phyloP scores from a whole-genome alignment of 1,140 invertebrate genomes.

The Zaprionus davidi region DNA sequence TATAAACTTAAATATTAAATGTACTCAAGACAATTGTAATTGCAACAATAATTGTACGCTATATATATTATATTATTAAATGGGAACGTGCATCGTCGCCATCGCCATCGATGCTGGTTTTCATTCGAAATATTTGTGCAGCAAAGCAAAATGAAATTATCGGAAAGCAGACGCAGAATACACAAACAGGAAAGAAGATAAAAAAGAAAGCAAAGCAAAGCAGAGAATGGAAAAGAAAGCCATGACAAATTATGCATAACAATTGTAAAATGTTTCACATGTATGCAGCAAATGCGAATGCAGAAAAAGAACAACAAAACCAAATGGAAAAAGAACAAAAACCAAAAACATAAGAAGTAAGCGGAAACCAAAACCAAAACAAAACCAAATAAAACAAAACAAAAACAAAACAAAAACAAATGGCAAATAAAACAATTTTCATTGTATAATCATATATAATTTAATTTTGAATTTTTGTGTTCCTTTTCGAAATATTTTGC shows the following conservation, averaged over 20 bases:
- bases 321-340: slow-evolving; percentile 26
- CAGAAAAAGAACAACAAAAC: slow-evolving; percentile 16
- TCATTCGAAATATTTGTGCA: slow-evolving; percentile 12
- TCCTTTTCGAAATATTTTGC: slow-evolving; percentile 84
- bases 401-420: slow-evolving; percentile 32
- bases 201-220: slow-evolving; percentile 6
- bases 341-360: slow-evolving; percentile 73
- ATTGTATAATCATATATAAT: slow-evolving; percentile 83
- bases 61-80: slow-evolving; percentile 81
- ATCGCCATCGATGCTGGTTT: slow-evolving; percentile 7
- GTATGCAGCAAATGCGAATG: slow-evolving; percentile 18
- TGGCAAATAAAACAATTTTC: slow-evolving; percentile 68
- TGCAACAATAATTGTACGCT: slow-evolving; percentile 84
- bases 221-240: slow-evolving; percentile 23
- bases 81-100: slow-evolving; percentile 47
- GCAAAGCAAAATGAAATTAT: slow-evolving; percentile 14
- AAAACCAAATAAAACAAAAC: slow-evolving; percentile 33
- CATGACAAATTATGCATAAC: slow-evolving; percentile 43
- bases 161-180: slow-evolving; percentile 3
- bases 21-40: slow-evolving; percentile 84
- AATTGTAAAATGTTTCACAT: slow-evolving; percentile 79
- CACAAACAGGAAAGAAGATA: background rate
- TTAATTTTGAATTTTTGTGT: slow-evolving; percentile 81
- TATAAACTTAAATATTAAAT: slow-evolving; percentile 82
- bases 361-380: slow-evolving; percentile 45